A percentile compares a stretch with the other conserved stretches of the same genome.
phyloP scores from a whole-genome alignment of 2,797 vertebrate genomes.

The Poeciliopsis infans region DNA sequence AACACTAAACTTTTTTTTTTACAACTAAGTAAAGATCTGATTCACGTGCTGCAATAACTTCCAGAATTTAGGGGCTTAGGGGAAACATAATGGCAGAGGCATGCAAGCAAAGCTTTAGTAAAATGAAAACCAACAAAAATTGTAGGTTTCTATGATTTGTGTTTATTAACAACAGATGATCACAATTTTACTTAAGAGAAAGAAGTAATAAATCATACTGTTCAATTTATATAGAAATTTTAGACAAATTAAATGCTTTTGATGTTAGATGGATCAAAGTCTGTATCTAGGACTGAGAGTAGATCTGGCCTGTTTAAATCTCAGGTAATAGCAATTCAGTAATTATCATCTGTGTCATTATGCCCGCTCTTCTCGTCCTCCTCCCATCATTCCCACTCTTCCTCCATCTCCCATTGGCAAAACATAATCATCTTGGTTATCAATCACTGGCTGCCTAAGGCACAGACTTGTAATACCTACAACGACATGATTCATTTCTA shows the following conservation, averaged over 20 bases:
- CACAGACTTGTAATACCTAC: slow-evolving; percentile 59
- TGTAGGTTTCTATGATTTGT: background rate
- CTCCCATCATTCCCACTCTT: slow-evolving; percentile 35
- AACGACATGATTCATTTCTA: slow-evolving; percentile 60
- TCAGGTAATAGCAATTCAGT: slow-evolving; percentile 65
- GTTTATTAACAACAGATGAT: slow-evolving; percentile 5
- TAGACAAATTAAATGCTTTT: background rate
- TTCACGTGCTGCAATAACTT: background rate
- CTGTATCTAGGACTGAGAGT: slow-evolving; percentile 19
- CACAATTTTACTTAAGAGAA: background rate
- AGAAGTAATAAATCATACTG: background rate
- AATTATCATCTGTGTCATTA: slow-evolving; percentile 71
- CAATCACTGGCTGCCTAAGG: slow-evolving; percentile 58
- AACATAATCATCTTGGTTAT: slow-evolving; percentile 68
- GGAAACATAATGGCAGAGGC: background rate
- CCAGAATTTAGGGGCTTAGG: background rate
- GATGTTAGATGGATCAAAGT: slow-evolving; percentile 21
- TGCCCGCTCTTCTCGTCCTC: slow-evolving; percentile 43
- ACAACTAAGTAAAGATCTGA: background rate
- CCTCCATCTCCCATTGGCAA: slow-evolving; percentile 58
- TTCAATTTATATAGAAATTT: slow-evolving; percentile 12
- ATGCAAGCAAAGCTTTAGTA: background rate
- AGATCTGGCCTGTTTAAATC: slow-evolving; percentile 36
- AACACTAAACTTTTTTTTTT: background rate
- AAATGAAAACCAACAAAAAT: background rate